These are phyloP conservation scores for Pseudomyrmex pallidus DNA, from an alignment of 1,140 invertebrate species.

Conservation along the genomic window DNA sequence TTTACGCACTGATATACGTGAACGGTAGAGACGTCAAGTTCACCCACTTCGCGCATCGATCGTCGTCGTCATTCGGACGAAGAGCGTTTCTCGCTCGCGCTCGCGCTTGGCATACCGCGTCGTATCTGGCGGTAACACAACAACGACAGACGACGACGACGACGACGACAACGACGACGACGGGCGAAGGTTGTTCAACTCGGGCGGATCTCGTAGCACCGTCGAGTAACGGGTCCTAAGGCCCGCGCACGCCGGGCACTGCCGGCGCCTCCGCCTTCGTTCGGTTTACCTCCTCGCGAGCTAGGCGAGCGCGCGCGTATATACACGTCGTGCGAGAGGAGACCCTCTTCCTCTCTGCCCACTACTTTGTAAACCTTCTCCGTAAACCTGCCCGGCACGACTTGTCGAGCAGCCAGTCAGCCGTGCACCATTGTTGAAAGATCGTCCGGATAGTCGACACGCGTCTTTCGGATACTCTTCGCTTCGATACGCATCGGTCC, in stretches of 20 bases:
- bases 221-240: conserved; percentile 73
- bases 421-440: conserved; percentile 83
- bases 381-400: conserved; percentile 44
- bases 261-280: conserved; percentile 66
- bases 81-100: conserved; percentile 29
- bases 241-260: conserved; percentile 60
- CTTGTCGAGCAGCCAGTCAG: conserved; percentile 81
- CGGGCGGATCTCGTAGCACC: conserved; percentile 72
- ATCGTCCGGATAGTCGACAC: conserved; percentile 75
- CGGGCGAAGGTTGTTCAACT: conserved; percentile 83
- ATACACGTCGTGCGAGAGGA: background rate
- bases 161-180: conserved; percentile 1
- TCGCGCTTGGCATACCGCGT: conserved; percentile 78
- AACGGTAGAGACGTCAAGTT: conserved; percentile 37
- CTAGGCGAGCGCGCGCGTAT: conserved; percentile 49
- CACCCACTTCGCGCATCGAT: conserved; percentile 72
- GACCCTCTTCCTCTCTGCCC: conserved; percentile 49
- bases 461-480: conserved; percentile 24
- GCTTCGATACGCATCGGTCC: conserved; percentile 8
- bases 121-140: conserved; percentile 18
- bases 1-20: background rate
- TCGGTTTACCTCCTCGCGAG: conserved; percentile 56
- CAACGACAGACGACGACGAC: conserved; percentile 5
- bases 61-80: conserved; percentile 67
- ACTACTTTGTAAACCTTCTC: conserved; percentile 48